phyloP scores from a whole-genome alignment of 1,140 invertebrate species.

The Planococcus citri region DNA sequence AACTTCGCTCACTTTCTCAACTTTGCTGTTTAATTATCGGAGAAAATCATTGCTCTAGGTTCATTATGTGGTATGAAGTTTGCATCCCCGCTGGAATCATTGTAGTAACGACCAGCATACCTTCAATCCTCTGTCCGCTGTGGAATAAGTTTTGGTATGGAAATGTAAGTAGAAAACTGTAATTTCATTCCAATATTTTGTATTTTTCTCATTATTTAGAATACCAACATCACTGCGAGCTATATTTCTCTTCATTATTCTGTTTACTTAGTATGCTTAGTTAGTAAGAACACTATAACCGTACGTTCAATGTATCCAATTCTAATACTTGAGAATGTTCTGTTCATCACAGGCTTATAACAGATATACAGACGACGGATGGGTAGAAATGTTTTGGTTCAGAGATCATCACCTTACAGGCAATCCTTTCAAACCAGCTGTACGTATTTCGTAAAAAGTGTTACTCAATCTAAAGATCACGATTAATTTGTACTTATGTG shows the following conservation, averaged over 20 bases:
- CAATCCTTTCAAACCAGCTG: background rate
- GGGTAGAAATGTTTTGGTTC: background rate
- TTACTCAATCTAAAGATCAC: no score
- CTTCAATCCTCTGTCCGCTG: background rate
- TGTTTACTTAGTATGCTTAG: no score
- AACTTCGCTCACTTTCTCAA: no score
- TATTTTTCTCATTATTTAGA: no score
- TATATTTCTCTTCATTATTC: no score
- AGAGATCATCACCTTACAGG: background rate
- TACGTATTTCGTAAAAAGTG: background rate
- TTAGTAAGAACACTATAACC: no score
- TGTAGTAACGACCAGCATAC: background rate
- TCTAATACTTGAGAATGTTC: no score
- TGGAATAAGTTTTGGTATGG: background rate
- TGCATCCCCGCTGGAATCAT: background rate
- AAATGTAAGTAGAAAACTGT: background rate
- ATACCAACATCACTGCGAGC: no score
- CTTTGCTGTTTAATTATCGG: no score
- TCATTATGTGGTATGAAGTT: background rate
- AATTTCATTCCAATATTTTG: no score
- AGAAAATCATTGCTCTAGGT: no score
- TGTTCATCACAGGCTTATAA: background rate
- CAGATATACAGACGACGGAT: background rate
- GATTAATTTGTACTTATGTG: background rate
- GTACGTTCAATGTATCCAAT: no score